Conservation (phyloP, 1,140 invertebrate species). For the Leptopilina clavipes region DNA sequence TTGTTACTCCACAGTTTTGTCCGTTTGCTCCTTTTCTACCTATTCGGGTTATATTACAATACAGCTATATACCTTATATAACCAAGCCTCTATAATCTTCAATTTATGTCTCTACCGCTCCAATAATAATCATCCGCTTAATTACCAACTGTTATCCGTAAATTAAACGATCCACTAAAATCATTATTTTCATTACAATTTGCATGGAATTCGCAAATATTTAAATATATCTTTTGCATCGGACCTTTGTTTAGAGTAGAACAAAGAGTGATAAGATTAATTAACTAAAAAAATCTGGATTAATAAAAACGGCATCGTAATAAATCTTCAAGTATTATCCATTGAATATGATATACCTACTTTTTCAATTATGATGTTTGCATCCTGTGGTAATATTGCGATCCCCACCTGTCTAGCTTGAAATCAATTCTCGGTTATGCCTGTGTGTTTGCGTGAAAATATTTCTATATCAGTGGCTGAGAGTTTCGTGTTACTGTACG, state of each 20-base stretch:
- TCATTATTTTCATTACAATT: too few species aligned
- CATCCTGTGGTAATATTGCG: not conserved
- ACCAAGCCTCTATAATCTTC: not conserved
- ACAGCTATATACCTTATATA: too few species aligned
- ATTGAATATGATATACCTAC: not conserved
- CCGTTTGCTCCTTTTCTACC: not conserved
- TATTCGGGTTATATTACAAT: not conserved
- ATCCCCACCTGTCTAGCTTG: not conserved
- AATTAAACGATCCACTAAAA: too few species aligned
- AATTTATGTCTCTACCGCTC: not conserved
- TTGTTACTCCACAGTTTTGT: not conserved
- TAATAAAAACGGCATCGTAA: not conserved
- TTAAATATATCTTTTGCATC: too few species aligned
- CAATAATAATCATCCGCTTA: too few species aligned
- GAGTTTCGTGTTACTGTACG: conserved; percentile 55
- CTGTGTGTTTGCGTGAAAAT: not conserved
- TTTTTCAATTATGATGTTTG: conserved; percentile 12
- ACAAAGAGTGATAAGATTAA: too few species aligned
- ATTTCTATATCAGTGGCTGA: not conserved
- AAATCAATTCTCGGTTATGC: not conserved
- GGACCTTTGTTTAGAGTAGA: too few species aligned
- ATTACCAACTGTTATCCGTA: too few species aligned
- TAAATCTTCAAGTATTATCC: not conserved
- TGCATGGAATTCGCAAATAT: too few species aligned
- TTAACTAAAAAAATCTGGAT: too few species aligned